Percentiles rank a stretch among this genome's conserved stretches.
phyloP scores from a whole-genome alignment of 2,797 vertebrate genomes.

The Leptoclinus maculatus region DNA sequence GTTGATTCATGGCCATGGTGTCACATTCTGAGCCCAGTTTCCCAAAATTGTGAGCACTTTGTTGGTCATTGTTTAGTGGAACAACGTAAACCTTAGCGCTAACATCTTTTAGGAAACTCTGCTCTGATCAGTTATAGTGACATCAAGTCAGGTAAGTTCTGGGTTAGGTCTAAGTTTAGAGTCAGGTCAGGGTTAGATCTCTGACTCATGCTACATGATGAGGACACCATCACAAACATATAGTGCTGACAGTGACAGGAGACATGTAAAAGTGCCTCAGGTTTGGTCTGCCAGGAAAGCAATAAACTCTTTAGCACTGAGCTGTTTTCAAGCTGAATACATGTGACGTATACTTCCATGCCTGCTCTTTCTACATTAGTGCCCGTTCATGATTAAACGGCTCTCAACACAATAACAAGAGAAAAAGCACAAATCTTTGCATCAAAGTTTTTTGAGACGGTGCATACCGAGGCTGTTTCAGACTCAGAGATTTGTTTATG shows the following conservation, averaged over 20 bases:
- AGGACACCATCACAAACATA: constrained; percentile 31
- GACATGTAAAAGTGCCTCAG: constrained; percentile 44
- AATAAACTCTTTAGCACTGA: constrained; percentile 36
- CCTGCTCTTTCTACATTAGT: constrained; percentile 31
- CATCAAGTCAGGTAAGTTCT: constrained; percentile 8
- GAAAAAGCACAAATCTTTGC: constrained; percentile 36
- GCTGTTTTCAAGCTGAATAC: constrained; percentile 37
- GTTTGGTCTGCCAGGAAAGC: constrained; percentile 42
- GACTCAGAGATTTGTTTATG: constrained; percentile 14
- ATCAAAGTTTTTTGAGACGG: constrained; percentile 37
- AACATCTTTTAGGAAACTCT: constrained; percentile 25
- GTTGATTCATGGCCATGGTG: constrained; percentile 21
- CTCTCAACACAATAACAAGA: constrained; percentile 14
- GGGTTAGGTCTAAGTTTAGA: constrained; percentile 12
- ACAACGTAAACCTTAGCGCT: constrained; percentile 12
- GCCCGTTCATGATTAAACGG: constrained; percentile 12
- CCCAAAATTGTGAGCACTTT: constrained; percentile 14
- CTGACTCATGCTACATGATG: constrained; percentile 59
- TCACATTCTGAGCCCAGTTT: constrained; percentile 20
- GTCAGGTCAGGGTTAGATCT: constrained; percentile 26
- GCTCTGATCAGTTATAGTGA: not conserved
- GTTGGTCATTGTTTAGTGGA: constrained; percentile 9
- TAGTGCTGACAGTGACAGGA: constrained; percentile 39
- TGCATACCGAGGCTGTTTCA: constrained; percentile 30
- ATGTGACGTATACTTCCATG: constrained; percentile 11